Evolutionary conservation across 2,113 vertebrate genomes (phyloP).

Genomic region (Blennius ocellaris): DNA sequence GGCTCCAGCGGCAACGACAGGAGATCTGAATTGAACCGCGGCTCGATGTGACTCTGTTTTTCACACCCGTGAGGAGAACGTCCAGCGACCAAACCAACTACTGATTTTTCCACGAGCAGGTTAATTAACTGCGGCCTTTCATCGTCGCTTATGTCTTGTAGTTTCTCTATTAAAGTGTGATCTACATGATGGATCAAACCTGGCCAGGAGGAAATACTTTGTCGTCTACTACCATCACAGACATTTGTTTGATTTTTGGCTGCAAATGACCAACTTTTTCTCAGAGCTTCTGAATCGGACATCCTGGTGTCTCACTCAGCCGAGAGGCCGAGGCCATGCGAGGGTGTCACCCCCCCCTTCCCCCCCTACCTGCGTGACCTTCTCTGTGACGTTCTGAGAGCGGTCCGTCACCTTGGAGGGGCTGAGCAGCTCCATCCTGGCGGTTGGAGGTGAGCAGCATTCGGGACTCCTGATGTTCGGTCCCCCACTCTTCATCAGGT

Average conservation of each 20-base stretch:
- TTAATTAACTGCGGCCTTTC: conserved; percentile 44
- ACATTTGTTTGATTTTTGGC: not conserved
- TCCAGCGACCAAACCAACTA: conserved; percentile 50
- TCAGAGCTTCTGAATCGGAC: not conserved
- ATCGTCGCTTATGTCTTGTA: conserved; percentile 6
- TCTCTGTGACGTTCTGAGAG: conserved; percentile 78
- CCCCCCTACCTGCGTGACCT: conserved; percentile 78
- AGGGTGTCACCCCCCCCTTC: not conserved
- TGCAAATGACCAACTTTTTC: not conserved
- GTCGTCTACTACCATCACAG: too few species aligned
- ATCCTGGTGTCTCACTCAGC: not conserved
- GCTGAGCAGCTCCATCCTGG: conserved; percentile 71
- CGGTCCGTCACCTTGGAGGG: conserved; percentile 77
- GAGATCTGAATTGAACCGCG: conserved; percentile 57
- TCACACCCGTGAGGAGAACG: conserved; percentile 48
- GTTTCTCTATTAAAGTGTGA: not conserved
- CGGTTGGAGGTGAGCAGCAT: conserved; percentile 35
- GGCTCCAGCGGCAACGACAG: conserved; percentile 39
- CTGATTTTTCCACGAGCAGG: conserved; percentile 77
- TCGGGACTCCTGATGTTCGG: conserved; percentile 43
- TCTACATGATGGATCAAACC: not conserved
- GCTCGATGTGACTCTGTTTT: conserved; percentile 47
- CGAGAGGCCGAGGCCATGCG: conserved; percentile 3
- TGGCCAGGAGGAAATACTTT: not conserved
- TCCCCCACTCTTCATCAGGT: conserved; percentile 67